Base-by-base conservation (phyloP, 2,797 vertebrate species). In the Falco cherrug region DNA sequence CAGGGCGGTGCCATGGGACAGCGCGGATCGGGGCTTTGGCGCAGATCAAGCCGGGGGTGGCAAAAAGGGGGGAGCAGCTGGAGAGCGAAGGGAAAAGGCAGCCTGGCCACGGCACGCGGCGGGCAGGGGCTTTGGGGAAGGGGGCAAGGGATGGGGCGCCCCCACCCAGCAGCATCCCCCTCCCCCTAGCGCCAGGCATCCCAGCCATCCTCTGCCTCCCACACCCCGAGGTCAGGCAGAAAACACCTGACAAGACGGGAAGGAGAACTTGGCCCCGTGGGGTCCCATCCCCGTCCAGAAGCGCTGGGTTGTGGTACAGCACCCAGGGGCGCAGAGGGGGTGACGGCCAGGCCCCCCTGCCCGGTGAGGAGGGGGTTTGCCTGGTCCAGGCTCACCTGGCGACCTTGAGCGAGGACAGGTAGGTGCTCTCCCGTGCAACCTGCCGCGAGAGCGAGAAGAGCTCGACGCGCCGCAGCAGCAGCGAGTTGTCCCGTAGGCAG, bases 361-460 rank as follows among this genome's bases (percentile, higher is more conserved):
- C 2, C 13, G 4, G 28, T 0, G 4, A 20, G 14, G 74, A 2
- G 10, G 37, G 22, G 2, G 6, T 29, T 59, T 29, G 28, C 39
- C 31, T 10, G 64, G 16, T 20, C 19, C 1, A 12, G 35, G 59
- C 98, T 98, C 97, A 99, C 99, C 99, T 99, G 97, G 99, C 96
- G 8, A 98, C 98, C 96, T 99, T 99, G 63, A 99, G 98, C 5
- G 99, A 99, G 64, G 99, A 99, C 87, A 99, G 98, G 98, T 99
- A 99, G 97, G 99, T 99, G 97, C 99, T 99, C 98, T 99, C 99
- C 85, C 99, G 98, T 0, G 99, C 99, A 51, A 99, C 99, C 97
- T 99, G 99, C 50, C 99, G 98, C 6, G 99, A 99, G 81, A 99
- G 95, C 16, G 99, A 99, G 97, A 99, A 99, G 84, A 99, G 99